phyloP scores from a whole-genome alignment of 2,888 invertebrate genomes.

The Dryobota labecula region DNA sequence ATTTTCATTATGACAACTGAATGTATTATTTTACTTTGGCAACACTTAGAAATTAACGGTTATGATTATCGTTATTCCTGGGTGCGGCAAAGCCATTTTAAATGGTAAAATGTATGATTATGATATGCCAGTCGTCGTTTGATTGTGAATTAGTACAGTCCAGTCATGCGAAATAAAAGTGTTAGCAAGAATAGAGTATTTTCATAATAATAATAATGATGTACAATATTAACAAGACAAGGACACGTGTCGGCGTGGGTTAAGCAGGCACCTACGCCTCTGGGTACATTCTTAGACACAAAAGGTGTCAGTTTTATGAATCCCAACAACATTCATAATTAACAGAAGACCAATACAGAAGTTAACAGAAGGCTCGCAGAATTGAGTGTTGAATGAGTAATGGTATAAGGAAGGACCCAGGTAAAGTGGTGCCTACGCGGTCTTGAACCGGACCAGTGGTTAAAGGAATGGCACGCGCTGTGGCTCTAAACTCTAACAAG shows the following conservation, averaged over 20 bases:
- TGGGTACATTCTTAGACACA: not conserved
- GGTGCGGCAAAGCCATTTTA: too few relatives aligned
- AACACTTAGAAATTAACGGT: too few relatives aligned
- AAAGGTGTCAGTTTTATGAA: not conserved
- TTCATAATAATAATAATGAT: too few relatives aligned
- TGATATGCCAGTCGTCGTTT: too few relatives aligned
- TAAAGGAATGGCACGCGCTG: not conserved
- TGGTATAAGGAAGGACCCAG: not conserved
- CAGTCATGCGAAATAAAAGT: too few relatives aligned
- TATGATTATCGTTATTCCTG: too few relatives aligned
- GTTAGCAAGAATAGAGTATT: too few relatives aligned
- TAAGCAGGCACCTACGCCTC: not conserved
- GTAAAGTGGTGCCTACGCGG: not conserved
- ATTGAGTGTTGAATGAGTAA: not conserved
- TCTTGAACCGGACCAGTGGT: not conserved
- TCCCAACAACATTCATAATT: not conserved
- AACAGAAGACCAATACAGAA: not conserved
- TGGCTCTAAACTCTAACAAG: not conserved
- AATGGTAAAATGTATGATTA: too few relatives aligned
- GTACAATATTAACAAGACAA: not conserved
- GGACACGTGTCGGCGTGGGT: not conserved
- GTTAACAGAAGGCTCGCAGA: not conserved
- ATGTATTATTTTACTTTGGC: too few relatives aligned
- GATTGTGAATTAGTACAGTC: too few relatives aligned
- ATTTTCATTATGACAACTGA: too few relatives aligned